Evolutionary conservation across 2,113 vertebrate genomes (phyloP), one percentile per base, ranked within the genome.

Genomic region (Clupea harengus): DNA sequence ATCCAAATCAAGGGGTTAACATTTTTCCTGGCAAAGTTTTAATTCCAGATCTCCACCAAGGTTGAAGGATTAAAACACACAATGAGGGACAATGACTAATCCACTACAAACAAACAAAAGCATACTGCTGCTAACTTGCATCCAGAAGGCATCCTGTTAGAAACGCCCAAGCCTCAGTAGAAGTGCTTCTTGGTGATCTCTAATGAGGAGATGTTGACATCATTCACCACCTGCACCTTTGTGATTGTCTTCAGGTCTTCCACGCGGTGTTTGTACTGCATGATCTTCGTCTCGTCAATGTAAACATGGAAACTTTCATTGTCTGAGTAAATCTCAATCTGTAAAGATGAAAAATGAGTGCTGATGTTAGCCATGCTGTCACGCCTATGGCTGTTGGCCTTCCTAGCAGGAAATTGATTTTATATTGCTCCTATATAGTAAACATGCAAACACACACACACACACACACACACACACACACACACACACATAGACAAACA

Each of bases 321-420:
- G 2, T 96, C 95, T 0, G 95, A 95, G 88, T 93, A 95, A 83
- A 96, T 95, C 94, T 96, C 95, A 15, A 96, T 91, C 96, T 97
- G 92, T 47, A 89, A 13, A 82, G 47, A 6, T 1, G 64, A 75
- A 25, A 7, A 25, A n/a, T 22, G 3, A 75, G 10, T 78, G 28
- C 28, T 13, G 15, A 17, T 32, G 20, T 78, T 78, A 39, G 28
- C 32, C 10, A 15, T 28, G 10, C 25, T 28, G 39, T 39, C 39
- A 39, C 39, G 39, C 39, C 9, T 72, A 1, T 32, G 67, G 0
- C 28, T 75, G 39, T 39, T 39, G 39, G 39, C 39, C 39, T 39
- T 39, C 39, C 39, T 11, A 32, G 28, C 3, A 10, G 2, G 10
- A 15, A 75, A 75, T 75, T 75, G 28, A 15, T 39, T 75, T 39